phyloP scores from a whole-genome alignment of 2,797 vertebrate species.

The Sebastolobus altivelis region DNA sequence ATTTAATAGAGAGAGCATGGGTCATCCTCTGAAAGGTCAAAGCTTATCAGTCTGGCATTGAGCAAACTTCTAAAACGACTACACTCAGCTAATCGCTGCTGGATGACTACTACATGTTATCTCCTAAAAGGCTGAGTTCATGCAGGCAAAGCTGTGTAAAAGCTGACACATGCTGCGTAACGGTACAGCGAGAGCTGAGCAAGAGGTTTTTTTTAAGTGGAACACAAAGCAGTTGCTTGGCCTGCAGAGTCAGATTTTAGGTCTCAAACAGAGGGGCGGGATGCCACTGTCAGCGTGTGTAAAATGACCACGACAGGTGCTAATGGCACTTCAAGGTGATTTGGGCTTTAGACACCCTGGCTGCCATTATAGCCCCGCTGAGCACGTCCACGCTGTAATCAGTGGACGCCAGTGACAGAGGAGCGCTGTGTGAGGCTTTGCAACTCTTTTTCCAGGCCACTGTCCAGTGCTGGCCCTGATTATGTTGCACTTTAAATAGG shows the following conservation, averaged over 20 bases:
- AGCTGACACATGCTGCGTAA: slow-evolving; percentile 27
- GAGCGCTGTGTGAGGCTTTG: slow-evolving; percentile 27
- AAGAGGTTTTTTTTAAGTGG: slow-evolving; percentile 30
- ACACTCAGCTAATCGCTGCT: slow-evolving; percentile 8
- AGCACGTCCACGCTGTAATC: slow-evolving; percentile 68
- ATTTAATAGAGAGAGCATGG: background rate
- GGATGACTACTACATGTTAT: background rate
- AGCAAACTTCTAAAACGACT: slow-evolving; percentile 27
- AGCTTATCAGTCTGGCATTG: slow-evolving; percentile 27
- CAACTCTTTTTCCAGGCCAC: slow-evolving; percentile 62
- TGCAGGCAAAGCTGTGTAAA: slow-evolving; percentile 22
- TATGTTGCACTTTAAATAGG: slow-evolving; percentile 31
- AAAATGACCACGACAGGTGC: slow-evolving; percentile 77
- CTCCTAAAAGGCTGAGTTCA: background rate
- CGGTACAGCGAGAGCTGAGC: slow-evolving; percentile 9
- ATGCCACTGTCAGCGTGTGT: slow-evolving; percentile 54
- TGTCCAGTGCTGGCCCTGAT: slow-evolving; percentile 36
- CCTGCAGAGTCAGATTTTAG: slow-evolving; percentile 46
- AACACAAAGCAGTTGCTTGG: slow-evolving; percentile 63
- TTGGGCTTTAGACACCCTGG: slow-evolving; percentile 56
- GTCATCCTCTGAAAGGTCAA: slow-evolving; percentile 40
- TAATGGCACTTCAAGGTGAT: slow-evolving; percentile 75
- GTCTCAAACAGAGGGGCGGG: slow-evolving; percentile 39
- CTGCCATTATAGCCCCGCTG: slow-evolving; percentile 50
- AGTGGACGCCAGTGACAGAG: slow-evolving; percentile 50